Evolutionary conservation across 2,888 invertebrate species (phyloP), one percentile per base, ranked within the genome.

Genomic region (Acrobasis consociella): DNA sequence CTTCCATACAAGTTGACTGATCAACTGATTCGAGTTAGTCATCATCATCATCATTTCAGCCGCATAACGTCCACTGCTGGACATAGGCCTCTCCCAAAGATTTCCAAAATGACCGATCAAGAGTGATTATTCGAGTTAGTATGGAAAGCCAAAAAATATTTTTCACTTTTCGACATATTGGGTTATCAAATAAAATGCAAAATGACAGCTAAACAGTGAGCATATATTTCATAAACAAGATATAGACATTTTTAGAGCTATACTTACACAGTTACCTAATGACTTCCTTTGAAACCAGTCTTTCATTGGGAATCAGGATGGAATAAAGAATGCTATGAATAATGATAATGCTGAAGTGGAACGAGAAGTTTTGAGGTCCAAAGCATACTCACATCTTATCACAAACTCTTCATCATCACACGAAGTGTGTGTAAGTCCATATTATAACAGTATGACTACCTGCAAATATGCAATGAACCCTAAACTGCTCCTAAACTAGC

Each of bases 141-240:
- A n/a, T n/a, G n/a, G n/a, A n/a, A n/a, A n/a, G n/a, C n/a, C n/a
- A n/a, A n/a, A n/a, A n/a, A n/a, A n/a, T n/a, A n/a, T n/a, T n/a
- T n/a, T n/a, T n/a, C n/a, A n/a, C n/a, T n/a, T n/a, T n/a, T n/a
- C n/a, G n/a, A n/a, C n/a, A n/a, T n/a, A n/a, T n/a, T n/a, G n/a
- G n/a, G n/a, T n/a, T 10, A 50, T 17, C n/a, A 73, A 78, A 76
- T 73, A 71, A 80, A 76, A 75, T 71, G 64, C 70, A 56, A 60
- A 58, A 62, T 60, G 78, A 82, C 80, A 82, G 76, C 80, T 84
- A 86, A 81, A 83, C 80, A 85, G 77, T 87, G 87, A 87, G 85
- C 86, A 83, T 87, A 85, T 82, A 83, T 81, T 83, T 76, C 71
- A 63, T 74, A 79, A 74, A 76, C 71, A 71, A 75, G 76, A 38